A percentile compares a stretch with the other conserved stretches of the same genome.
These are phyloP conservation scores for Lampris megalopsis DNA, from an alignment of 2,113 vertebrate species.

Conservation along the genomic window DNA sequence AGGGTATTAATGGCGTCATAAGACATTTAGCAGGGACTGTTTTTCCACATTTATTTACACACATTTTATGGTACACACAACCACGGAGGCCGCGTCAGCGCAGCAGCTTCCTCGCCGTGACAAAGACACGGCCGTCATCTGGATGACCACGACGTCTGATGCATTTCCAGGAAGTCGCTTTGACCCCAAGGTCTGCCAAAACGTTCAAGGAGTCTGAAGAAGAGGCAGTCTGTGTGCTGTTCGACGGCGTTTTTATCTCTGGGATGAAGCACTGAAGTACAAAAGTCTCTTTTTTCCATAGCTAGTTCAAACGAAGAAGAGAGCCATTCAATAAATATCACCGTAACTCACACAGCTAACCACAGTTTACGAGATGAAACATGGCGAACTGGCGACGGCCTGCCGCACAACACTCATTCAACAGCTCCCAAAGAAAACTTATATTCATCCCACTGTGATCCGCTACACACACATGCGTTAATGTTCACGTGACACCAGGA, in stretches of 20 bases:
- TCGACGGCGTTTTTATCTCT: not conserved
- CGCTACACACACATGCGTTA: not conserved
- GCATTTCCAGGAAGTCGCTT: too few species aligned
- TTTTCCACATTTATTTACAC: slow-evolving; percentile 63
- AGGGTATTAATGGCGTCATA: not conserved
- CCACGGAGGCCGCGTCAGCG: not conserved
- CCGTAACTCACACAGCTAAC: not conserved
- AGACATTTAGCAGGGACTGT: not conserved
- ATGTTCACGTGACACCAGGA: not conserved
- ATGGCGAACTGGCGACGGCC: too few species aligned
- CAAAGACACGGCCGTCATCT: too few species aligned
- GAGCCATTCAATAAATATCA: not conserved
- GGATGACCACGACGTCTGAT: too few species aligned
- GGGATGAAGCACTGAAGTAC: not conserved
- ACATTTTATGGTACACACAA: slow-evolving; percentile 20
- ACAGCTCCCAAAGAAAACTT: too few species aligned
- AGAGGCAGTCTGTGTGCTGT: not conserved
- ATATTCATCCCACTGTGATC: not conserved
- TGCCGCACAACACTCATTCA: too few species aligned
- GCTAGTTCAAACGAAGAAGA: not conserved
- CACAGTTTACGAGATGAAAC: not conserved
- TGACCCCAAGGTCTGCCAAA: not conserved
- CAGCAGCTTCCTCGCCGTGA: too few species aligned
- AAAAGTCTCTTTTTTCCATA: not conserved
- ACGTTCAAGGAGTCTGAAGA: not conserved